These are phyloP conservation scores for Drosophila parvula DNA, from an alignment of 1,140 invertebrate species.

Conservation along the genomic window DNA sequence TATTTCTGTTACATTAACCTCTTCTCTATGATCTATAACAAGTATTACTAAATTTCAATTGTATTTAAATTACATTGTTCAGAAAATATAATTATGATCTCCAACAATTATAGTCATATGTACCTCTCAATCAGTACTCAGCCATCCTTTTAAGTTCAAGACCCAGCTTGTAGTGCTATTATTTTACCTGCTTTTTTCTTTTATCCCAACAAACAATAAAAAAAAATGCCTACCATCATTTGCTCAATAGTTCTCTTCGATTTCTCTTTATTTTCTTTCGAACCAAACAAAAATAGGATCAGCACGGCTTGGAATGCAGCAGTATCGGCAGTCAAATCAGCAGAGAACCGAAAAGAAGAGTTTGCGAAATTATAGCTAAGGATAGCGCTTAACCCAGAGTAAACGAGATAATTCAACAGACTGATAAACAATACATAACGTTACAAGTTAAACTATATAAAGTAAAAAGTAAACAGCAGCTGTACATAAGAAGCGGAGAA, in stretches of 20 bases:
- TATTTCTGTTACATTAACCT: neutral
- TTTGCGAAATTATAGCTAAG: conserved; percentile 76
- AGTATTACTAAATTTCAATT: neutral
- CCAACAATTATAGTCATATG: too few species aligned
- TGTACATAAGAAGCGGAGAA: conserved; percentile 63
- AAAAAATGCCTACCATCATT: neutral
- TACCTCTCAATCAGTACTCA: too few species aligned
- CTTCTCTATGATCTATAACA: neutral
- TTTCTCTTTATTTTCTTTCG: conserved; percentile 16
- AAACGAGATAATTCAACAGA: conserved; percentile 83
- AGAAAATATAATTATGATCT: too few species aligned
- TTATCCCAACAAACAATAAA: too few species aligned
- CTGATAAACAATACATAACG: conserved; percentile 83
- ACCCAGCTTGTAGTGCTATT: neutral
- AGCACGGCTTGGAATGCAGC: conserved; percentile 56
- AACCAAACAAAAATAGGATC: conserved; percentile 56
- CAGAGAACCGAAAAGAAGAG: conserved; percentile 45
- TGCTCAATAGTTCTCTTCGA: conserved; percentile 29
- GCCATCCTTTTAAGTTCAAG: neutral
- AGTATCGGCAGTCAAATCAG: conserved; percentile 47
- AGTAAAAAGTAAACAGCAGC: conserved; percentile 71
- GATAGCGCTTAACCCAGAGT: conserved; percentile 63
- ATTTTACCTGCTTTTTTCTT: neutral
- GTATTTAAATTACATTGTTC: neutral
- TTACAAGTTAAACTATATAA: conserved; percentile 75